Conservation (phyloP, 2,113 vertebrate species). For the Ammodytes marinus region DNA sequence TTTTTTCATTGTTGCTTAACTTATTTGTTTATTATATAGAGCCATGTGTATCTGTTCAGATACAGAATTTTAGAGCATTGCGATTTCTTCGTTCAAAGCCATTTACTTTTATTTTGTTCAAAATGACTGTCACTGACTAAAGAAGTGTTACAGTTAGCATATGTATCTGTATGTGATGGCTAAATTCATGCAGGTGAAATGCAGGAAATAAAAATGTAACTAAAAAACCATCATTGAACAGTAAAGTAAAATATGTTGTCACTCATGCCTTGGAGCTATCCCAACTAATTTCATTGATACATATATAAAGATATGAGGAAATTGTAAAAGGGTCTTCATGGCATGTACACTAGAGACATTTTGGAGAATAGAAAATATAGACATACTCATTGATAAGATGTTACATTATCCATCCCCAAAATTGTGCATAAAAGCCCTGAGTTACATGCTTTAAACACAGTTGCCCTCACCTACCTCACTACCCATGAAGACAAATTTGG, state of each 20-base stretch:
- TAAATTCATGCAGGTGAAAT: not conserved
- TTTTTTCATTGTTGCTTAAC: not conserved
- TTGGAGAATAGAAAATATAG: not conserved
- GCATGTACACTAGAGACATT: not conserved
- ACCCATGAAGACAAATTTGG: not conserved
- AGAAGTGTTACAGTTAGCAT: not conserved
- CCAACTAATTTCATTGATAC: not conserved
- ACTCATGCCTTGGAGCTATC: not conserved
- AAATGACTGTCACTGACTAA: not conserved
- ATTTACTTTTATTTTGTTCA: not conserved
- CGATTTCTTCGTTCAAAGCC: not conserved
- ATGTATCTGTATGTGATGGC: not conserved
- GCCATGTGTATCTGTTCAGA: not conserved
- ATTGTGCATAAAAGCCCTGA: no score
- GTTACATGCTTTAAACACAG: constrained; percentile 1
- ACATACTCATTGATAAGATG: not conserved
- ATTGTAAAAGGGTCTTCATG: not conserved
- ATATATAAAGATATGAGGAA: not conserved
- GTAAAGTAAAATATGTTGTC: not conserved
- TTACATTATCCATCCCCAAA: not conserved
- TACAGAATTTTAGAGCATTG: not conserved
- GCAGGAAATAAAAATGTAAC: not conserved
- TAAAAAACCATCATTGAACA: not conserved
- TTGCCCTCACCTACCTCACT: not conserved
- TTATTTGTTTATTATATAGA: not conserved